Base-by-base conservation (phyloP, 2,797 vertebrate genomes). In the Tympanoctomys barrerae region DNA sequence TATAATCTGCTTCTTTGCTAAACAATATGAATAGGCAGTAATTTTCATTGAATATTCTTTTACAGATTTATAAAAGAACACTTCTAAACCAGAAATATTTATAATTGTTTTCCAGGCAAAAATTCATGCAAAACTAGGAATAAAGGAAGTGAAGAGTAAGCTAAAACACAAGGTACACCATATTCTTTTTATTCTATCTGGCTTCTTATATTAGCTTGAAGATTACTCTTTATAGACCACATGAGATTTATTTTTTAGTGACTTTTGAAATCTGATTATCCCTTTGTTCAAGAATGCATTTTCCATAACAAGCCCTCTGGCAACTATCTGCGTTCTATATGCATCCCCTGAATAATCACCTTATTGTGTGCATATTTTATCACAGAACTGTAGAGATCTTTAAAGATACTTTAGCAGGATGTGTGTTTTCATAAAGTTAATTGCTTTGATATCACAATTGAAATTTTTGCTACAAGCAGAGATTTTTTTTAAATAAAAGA, bases 81-180 rank as follows among this genome's bases (percentile, higher is more conserved):
- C 82, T 70, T 4, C 84, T 94, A 90, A 97, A 59, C 57, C 66
- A 95, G 80, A 62, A 26, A 42, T 62, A 82, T 95, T 90, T 61
- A 14, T 86, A 89, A 21, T 81, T 7, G 78, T 98, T 97, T 97
- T 96, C 95, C 97, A 99, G 99, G 99, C 99, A 98, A 99, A 99
- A 99, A 99, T 98, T 98, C 99, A 99, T 33, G 99, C 99, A 70
- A 99, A 99, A 97, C 99, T 99, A 98, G 99, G 99, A 94, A 99
- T 99, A 95, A 99, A 98, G 94, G 99, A 99, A 97, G 99, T 99
- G 98, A 99, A 99, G 99, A 99, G 98, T 98, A 99, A 99, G 97
- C 99, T 99, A 33, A 99, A 99, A 98, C 99, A 99, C 73, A 99
- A 99, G 99, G 99, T 99, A 97, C 33, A 98, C 98, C 64, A 59